Evolutionary conservation across 2,797 vertebrate genomes (phyloP).

Genomic region (Ctenosaura bakeri): DNA sequence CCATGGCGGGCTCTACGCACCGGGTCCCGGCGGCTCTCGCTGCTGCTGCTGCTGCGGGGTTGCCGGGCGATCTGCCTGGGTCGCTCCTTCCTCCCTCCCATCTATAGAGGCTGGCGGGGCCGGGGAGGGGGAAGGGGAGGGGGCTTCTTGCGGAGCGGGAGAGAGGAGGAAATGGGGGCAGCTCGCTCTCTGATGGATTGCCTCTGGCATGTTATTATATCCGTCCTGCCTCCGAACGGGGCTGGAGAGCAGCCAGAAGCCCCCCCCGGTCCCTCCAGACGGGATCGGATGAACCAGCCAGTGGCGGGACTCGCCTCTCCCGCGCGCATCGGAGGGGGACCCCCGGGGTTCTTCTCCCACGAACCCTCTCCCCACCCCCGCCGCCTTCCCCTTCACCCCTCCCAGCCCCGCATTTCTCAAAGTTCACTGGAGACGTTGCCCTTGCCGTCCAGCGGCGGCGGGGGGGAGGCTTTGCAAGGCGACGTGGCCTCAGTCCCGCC

Average conservation of each 20-base stretch:
- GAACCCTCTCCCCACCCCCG: background rate
- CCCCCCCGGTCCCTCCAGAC: background rate
- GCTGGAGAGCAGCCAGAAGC: background rate
- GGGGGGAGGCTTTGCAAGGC: background rate
- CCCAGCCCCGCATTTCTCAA: background rate
- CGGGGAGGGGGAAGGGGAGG: background rate
- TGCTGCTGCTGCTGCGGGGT: background rate
- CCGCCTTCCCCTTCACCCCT: too few species aligned
- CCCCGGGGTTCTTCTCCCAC: background rate
- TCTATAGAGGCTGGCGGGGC: conserved; percentile 18
- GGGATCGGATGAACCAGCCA: background rate
- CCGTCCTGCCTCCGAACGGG: conserved; percentile 9
- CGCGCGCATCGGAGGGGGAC: background rate
- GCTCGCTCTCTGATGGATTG: background rate
- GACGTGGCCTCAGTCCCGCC: background rate
- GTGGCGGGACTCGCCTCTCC: background rate
- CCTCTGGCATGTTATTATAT: conserved; percentile 4
- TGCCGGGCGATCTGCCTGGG: background rate
- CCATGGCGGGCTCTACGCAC: background rate
- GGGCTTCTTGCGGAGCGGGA: background rate
- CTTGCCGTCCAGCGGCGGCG: too few species aligned
- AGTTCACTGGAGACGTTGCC: background rate
- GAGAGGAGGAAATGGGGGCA: background rate
- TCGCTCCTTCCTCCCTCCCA: background rate
- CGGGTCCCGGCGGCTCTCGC: background rate